Evolutionary conservation across 2,888 invertebrate species (phyloP).

Genomic region (Trilocha varians): DNA sequence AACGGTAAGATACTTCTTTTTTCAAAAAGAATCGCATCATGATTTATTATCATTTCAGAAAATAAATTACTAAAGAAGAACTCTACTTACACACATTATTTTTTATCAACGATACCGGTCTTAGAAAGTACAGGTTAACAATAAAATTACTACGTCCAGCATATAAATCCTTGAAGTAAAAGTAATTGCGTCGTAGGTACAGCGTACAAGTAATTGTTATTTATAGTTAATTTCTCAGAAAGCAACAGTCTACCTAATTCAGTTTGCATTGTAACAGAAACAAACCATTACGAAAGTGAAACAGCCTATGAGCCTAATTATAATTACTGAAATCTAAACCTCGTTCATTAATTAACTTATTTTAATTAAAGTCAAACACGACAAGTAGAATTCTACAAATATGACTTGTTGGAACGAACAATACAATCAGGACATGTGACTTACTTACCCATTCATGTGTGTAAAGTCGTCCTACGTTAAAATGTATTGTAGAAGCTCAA

Average conservation of each 20-base stretch:
- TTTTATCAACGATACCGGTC: background rate
- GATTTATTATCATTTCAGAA: too few relatives aligned
- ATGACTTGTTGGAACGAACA: too few relatives aligned
- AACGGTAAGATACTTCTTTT: too few relatives aligned
- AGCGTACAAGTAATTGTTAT: slow-evolving; percentile 31
- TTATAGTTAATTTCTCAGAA: slow-evolving; percentile 30
- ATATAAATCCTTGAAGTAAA: slow-evolving; percentile 19
- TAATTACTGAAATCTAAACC: too few relatives aligned
- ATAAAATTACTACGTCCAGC: slow-evolving; percentile 13
- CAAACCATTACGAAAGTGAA: slow-evolving; percentile 19
- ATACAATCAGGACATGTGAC: too few relatives aligned
- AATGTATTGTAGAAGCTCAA: slow-evolving; percentile 15
- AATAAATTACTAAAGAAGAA: too few relatives aligned
- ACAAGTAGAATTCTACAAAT: too few relatives aligned
- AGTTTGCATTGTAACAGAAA: slow-evolving; percentile 27
- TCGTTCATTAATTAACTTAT: too few relatives aligned
- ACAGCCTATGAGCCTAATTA: slow-evolving; percentile 20
- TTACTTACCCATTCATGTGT: too few relatives aligned
- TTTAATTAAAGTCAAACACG: too few relatives aligned
- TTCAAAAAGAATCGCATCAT: too few relatives aligned
- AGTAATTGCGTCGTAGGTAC: slow-evolving; percentile 27
- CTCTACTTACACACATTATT: background rate
- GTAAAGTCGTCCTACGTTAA: too few relatives aligned
- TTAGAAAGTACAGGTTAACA: background rate
- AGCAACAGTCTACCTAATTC: slow-evolving; percentile 23